Conservation (phyloP, 2,888 invertebrate species). For the Cynaeus angustus region DNA sequence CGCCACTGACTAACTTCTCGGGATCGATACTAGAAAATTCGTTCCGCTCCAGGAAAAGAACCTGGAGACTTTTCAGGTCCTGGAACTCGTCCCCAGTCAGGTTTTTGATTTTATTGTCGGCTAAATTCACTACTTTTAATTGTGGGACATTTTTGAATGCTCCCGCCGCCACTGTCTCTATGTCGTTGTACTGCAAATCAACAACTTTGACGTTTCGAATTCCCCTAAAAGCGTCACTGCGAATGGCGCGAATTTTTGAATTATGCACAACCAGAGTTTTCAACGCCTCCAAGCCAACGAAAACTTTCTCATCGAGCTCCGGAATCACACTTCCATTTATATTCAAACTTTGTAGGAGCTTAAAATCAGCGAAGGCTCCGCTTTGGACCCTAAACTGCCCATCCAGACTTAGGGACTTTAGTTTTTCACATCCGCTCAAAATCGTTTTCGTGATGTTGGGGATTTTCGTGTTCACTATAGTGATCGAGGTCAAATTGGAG, state of each 20-base stretch:
- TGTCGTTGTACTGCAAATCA: conserved; percentile 32
- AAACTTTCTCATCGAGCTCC: neutral
- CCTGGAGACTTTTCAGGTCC: conserved; percentile 19
- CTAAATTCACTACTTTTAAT: conserved; percentile 43
- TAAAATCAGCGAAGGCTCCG: neutral
- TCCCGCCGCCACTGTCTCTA: conserved; percentile 6
- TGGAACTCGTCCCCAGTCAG: conserved; percentile 33
- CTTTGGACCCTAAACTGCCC: conserved; percentile 8
- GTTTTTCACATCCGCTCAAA: conserved; percentile 13
- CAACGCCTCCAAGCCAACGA: conserved; percentile 14
- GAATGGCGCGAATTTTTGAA: neutral
- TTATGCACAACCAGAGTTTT: conserved; percentile 22
- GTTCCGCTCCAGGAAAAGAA: conserved; percentile 38
- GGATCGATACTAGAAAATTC: conserved; percentile 45
- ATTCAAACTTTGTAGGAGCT: conserved; percentile 3
- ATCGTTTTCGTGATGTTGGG: conserved; percentile 15
- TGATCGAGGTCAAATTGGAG: conserved; percentile 28
- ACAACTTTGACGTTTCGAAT: conserved; percentile 28
- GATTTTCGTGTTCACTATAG: neutral
- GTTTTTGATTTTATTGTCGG: conserved; percentile 45
- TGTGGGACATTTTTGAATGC: conserved; percentile 7
- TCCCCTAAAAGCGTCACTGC: conserved; percentile 13
- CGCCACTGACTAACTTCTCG: conserved; percentile 6
- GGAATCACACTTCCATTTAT: conserved; percentile 8
- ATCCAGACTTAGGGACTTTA: conserved; percentile 15